Evolutionary conservation across 2,113 vertebrate species (phyloP), one percentile per base, ranked within the genome.

Genomic region (Tenrec ecaudatus): DNA sequence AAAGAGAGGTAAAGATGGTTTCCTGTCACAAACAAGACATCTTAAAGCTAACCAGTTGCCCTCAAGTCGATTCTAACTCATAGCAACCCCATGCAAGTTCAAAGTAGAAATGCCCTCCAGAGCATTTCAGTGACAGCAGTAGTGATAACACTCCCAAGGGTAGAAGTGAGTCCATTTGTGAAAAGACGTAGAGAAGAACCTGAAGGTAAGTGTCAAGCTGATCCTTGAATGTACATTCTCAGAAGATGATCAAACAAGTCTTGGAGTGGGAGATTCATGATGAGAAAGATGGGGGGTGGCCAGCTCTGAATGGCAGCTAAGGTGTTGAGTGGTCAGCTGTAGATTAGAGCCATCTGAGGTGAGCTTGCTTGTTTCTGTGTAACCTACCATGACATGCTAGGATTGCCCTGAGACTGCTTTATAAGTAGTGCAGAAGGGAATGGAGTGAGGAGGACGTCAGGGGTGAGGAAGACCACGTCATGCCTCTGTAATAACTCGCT

Each of bases 311-410:
- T 25, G 53, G 4, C 25, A 33, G 7, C 40, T 47, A 29, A 47
- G 38, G 8, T 20, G 0, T 31, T 87, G 76, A 8, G 3, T 68
- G 92, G 66, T 53, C 77, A 31, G 25, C 60, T 81, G 66, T 6
- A 2, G 22, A 19, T 77, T 47, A 11, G 75, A 94, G 64, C 86
- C 22, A 31, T 90, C 78, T 53, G 27, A 77, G 27, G 5, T 75
- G 60, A 8, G 60, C 66, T 29, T 23, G 47, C 83, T 86, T 62
- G 9, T 82, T 96, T 92, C 76, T 90, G 38, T 89, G 91, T 71
- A 47, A 53, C 38, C 29, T 64, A 53, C 29, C n/a, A 85, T 12
- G 10, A 11, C 23, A 3, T 88, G 57, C 66, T 85, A 43, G 53
- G 79, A 89, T 62, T 66, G 75, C 73, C 20, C 73, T 80, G 58